Conservation (phyloP, 2,113 vertebrate species). For the Anthoscopus minutus region DNA sequence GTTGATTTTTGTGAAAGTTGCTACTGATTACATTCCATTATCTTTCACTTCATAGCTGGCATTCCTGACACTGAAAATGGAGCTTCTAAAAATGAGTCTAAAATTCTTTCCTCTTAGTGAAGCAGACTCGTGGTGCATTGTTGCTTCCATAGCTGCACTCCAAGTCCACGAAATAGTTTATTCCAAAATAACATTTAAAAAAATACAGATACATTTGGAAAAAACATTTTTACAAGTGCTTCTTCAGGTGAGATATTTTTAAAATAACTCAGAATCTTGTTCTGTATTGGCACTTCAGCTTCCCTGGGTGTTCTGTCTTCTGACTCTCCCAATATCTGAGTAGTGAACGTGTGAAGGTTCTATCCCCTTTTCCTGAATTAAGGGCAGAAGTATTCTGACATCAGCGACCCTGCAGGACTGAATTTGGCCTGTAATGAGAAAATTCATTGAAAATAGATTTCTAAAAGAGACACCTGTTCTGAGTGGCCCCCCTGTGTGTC, state of each 20-base stretch:
- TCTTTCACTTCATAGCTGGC: not conserved
- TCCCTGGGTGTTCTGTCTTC: not conserved
- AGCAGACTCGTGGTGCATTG: accelerated
- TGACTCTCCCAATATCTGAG: not conserved
- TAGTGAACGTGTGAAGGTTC: not conserved
- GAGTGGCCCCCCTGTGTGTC: too few species aligned
- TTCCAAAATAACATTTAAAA: not conserved
- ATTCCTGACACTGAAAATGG: not conserved
- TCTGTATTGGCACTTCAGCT: not conserved
- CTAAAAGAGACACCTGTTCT: not conserved
- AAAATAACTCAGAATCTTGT: not conserved
- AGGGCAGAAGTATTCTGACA: not conserved
- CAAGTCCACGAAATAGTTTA: not conserved
- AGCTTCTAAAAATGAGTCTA: not conserved
- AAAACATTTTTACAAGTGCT: not conserved
- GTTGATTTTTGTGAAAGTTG: not conserved
- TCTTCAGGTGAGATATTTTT: not conserved
- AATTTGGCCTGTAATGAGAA: not conserved
- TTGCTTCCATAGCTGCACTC: not conserved
- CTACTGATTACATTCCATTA: not conserved
- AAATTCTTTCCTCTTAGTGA: not conserved
- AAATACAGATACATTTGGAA: not conserved
- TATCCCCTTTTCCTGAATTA: not conserved
- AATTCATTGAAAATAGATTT: not conserved
- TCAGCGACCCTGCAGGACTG: not conserved